A percentile compares a stretch with the other conserved stretches of the same genome.
These are phyloP conservation scores for Cebidichthys violaceus DNA, from an alignment of 2,113 vertebrate genomes.

Conservation along the genomic window DNA sequence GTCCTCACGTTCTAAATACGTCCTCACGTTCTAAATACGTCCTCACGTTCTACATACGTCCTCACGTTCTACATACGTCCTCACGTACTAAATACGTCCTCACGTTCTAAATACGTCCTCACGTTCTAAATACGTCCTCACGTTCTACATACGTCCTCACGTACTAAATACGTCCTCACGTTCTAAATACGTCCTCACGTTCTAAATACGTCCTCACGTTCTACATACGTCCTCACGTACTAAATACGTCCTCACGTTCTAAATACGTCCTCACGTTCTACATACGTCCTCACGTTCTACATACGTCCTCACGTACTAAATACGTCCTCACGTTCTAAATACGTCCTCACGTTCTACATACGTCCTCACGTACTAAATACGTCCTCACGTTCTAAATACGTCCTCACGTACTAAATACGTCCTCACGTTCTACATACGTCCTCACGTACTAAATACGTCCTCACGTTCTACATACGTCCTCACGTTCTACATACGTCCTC, in stretches of 20 bases:
- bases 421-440: too few relatives aligned
- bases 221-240: too few relatives aligned
- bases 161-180: not conserved
- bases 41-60: not conserved
- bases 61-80: not conserved
- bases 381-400: not conserved
- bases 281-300: not conserved
- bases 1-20: not conserved
- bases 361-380: not conserved
- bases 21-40: not conserved
- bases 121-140: not conserved
- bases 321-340: not conserved
- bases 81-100: not conserved
- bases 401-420: not conserved
- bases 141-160: too few relatives aligned
- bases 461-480: not conserved
- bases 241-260: not conserved
- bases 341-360: not conserved
- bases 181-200: not conserved
- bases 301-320: too few relatives aligned
- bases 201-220: not conserved
- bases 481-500: not conserved
- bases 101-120: not conserved
- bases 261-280: not conserved
- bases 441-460: too few relatives aligned